Conservation (phyloP, 2,888 invertebrate species). For the Diarsia mendica region DNA sequence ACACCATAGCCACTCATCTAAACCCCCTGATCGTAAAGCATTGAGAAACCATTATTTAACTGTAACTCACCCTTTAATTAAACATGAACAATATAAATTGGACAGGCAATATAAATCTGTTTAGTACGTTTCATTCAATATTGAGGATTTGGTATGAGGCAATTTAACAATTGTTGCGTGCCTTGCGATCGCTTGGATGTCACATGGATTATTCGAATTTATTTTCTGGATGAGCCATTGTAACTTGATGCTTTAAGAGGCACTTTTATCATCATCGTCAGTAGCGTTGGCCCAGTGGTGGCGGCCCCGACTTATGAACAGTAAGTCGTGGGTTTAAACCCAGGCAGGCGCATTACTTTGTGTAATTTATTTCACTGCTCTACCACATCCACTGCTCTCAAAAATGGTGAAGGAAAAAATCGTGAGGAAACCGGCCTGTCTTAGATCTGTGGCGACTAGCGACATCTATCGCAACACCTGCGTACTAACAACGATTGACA, state of each 20-base stretch:
- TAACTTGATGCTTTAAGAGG: neutral
- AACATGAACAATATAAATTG: conserved; percentile 37
- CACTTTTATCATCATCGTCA: neutral
- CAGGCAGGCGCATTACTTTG: too few relatives aligned
- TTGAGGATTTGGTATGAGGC: conserved; percentile 38
- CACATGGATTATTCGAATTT: conserved; percentile 12
- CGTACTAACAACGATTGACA: too few relatives aligned
- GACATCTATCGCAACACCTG: too few relatives aligned
- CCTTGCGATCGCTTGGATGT: conserved; percentile 34
- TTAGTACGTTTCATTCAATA: conserved; percentile 52
- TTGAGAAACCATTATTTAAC: neutral
- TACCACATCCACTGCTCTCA: too few relatives aligned
- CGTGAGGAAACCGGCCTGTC: too few relatives aligned
- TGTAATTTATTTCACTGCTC: too few relatives aligned
- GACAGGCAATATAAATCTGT: conserved; percentile 51
- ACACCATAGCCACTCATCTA: neutral
- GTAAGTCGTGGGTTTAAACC: too few relatives aligned
- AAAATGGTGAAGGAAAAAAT: too few relatives aligned
- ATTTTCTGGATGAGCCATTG: conserved; percentile 18
- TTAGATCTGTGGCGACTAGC: too few relatives aligned
- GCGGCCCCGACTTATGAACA: too few relatives aligned
- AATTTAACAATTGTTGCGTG: conserved; percentile 59
- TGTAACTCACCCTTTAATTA: conserved; percentile 25
- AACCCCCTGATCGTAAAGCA: neutral
- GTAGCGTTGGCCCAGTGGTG: too few relatives aligned